Base-by-base conservation (phyloP, 2,888 invertebrate species). In the Meandrusa payeni region DNA sequence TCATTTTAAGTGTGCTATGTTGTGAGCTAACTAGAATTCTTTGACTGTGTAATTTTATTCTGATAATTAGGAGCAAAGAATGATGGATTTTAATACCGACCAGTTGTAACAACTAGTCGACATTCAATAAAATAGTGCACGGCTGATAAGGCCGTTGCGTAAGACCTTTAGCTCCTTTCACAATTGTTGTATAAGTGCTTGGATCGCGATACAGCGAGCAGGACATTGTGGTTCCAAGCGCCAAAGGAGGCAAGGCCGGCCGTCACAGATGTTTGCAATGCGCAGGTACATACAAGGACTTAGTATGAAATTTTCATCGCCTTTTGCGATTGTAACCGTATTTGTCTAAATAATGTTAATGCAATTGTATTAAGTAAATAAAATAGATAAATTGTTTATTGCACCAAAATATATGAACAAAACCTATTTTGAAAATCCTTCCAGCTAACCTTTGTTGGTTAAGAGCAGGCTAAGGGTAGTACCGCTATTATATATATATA, bases 111-210 rank as follows among this genome's bases (percentile, higher is more conserved):
- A 10, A 44, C 36, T 39, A 48, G 36, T 39, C 56, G 61, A 54
- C 59, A 56, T 64, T 64, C 51, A 50, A 47, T 51, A 50, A 61
- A 57, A 54, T 55, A 51, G 50, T 51, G 48, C 49, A 54, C 51
- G 47, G 55, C 53, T 48, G 50, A 52, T 48, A 57, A 50, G 61
- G 44, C 33, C 47, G 51, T 76, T 74, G 63, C 70, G 64, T 61
- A 73, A 73, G 46, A 26, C 27, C 50, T 44, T 41, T 13, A 41
- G 40, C 52, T 49, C 76, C 75, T 76, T 76, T 76, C 77, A 76
- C 76, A 65, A 48, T 38, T 34, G 41, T 50, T 45, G 45, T 47
- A 44, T 40, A 50, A 50, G 41, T 29, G 39, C 47, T 45, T 37
- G 40, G 44, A 28, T 45, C 33, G 34, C 27, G 12, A 23, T 15